Conservation (phyloP, 2,797 vertebrate species). For the Pelochelys cantorii region DNA sequence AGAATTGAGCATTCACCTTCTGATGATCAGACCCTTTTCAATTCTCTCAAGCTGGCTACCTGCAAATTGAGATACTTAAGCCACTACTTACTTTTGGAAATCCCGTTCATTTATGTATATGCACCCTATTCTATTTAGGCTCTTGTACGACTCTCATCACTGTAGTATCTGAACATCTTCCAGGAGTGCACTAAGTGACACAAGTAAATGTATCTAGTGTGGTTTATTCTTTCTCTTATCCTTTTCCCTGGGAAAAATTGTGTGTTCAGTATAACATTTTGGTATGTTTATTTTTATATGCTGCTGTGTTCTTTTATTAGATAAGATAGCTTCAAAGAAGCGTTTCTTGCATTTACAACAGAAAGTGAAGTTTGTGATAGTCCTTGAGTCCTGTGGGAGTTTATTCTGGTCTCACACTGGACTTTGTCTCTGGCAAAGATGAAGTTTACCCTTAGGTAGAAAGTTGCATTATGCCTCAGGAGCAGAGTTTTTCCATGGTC, state of each 20-base stretch:
- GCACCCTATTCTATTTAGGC: neutral
- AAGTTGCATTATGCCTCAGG: neutral
- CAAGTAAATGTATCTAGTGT: neutral
- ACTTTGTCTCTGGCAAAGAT: neutral
- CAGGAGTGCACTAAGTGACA: neutral
- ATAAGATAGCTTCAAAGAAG: neutral
- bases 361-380: neutral
- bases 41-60: neutral
- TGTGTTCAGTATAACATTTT: neutral
- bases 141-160: neutral
- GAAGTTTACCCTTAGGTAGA: neutral
- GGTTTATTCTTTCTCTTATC: neutral
- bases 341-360: neutral
- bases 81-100: neutral
- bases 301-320: fast-evolving
- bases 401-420: neutral
- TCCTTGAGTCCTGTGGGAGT: neutral
- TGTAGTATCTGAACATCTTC: neutral
- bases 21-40: neutral
- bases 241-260: neutral
- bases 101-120: neutral
- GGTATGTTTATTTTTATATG: neutral
- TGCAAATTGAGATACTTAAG: neutral
- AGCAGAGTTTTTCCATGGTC: neutral
- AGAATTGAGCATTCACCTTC: neutral